Evolutionary conservation across 2,888 invertebrate species (phyloP).

Genomic region (Callinectes sapidus): DNA sequence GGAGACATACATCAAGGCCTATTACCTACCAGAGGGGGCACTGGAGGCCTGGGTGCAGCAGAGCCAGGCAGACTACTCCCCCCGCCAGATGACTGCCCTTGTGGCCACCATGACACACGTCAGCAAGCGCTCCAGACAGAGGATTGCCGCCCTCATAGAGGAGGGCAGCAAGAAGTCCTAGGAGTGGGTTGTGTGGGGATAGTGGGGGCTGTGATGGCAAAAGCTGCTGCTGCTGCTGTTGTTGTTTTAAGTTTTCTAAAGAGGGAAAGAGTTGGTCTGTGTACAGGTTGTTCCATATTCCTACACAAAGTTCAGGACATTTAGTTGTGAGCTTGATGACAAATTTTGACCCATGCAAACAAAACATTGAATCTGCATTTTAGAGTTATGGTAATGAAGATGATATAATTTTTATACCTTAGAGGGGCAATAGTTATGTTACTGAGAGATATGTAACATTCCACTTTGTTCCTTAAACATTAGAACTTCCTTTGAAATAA

Average conservation of each 20-base stretch:
- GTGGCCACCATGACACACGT: conserved; percentile 91
- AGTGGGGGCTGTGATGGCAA: neutral
- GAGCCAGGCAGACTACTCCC: conserved; percentile 87
- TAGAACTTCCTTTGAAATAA: neutral
- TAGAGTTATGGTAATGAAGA: neutral
- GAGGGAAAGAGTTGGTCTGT: conserved; percentile 11
- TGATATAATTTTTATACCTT: neutral
- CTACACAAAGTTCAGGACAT: neutral
- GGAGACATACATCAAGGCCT: conserved; percentile 96
- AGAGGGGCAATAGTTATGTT: neutral
- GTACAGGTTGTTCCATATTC: neutral
- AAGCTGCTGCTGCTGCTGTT: neutral
- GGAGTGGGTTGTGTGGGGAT: neutral
- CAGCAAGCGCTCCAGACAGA: conserved; percentile 90
- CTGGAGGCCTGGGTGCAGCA: conserved; percentile 92
- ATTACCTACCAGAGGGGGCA: conserved; percentile 91
- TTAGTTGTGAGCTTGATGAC: neutral
- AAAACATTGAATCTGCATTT: neutral
- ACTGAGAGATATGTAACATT: neutral
- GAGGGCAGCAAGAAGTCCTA: conserved; percentile 53
- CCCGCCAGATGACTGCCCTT: conserved; percentile 89
- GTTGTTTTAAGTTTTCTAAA: neutral
- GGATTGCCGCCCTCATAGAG: conserved; percentile 55
- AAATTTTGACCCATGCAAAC: neutral
- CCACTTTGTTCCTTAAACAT: neutral